A percentile compares a stretch with the other conserved stretches of the same genome.
These are phyloP conservation scores for Electrophaes corylata DNA, from an alignment of 2,888 invertebrate species.

Conservation along the genomic window DNA sequence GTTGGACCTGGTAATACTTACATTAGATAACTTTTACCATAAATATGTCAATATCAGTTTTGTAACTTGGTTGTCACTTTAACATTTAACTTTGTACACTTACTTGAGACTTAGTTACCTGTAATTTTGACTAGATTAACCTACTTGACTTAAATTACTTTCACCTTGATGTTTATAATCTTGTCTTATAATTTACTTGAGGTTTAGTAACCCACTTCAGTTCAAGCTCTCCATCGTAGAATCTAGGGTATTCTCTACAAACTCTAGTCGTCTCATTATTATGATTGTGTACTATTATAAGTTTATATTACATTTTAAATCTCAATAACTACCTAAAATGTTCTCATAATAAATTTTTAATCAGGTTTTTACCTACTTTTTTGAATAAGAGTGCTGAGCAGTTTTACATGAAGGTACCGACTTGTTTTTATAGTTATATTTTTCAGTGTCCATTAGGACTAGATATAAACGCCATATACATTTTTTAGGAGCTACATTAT, in stretches of 20 bases:
- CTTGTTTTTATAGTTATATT: neutral
- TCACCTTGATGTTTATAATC: no score
- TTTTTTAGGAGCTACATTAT: constrained; percentile 6
- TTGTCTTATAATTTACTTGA: no score
- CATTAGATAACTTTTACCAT: neutral
- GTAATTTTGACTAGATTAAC: no score
- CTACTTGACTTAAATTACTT: no score
- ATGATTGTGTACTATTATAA: no score
- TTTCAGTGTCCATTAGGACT: constrained; percentile 18
- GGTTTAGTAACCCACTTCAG: no score
- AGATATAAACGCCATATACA: constrained; percentile 22
- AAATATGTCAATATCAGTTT: neutral
- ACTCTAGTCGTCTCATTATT: no score
- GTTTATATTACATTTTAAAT: no score
- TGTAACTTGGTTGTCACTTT: neutral
- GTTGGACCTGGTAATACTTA: neutral
- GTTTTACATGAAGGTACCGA: neutral
- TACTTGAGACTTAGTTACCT: neutral
- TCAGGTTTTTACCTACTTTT: neutral
- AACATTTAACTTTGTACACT: neutral
- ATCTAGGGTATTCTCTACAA: no score
- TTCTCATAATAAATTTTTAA: no score
- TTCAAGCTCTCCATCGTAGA: no score
- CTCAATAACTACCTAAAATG: no score
- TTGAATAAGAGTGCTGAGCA: neutral